Conservation (phyloP, 1,140 invertebrate species). For the Helicoverpa zea region DNA sequence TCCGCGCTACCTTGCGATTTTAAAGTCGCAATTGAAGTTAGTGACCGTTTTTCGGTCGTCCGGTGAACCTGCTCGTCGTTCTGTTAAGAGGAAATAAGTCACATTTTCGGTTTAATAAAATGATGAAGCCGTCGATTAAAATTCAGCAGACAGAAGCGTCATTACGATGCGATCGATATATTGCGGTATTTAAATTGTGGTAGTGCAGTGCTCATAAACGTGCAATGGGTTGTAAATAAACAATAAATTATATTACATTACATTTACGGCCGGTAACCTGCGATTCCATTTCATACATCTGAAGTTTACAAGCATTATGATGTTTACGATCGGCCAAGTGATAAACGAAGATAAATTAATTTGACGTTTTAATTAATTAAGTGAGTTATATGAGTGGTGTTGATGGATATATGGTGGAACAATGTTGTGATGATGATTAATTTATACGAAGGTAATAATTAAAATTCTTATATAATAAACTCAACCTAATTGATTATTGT, state of each 20-base stretch:
- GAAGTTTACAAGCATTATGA: constrained; percentile 53
- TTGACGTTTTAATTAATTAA: constrained; percentile 37
- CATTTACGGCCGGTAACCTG: constrained; percentile 59
- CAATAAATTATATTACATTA: constrained; percentile 60
- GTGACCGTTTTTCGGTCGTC: constrained; percentile 65
- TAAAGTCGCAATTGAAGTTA: constrained; percentile 64
- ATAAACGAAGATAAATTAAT: constrained; percentile 37
- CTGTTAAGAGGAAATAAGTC: constrained; percentile 9
- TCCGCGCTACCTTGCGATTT: constrained; percentile 63
- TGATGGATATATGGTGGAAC: constrained; percentile 20
- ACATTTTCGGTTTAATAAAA: constrained; percentile 51
- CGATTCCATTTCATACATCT: constrained; percentile 54
- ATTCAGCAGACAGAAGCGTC: constrained; percentile 61
- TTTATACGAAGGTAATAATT: constrained; percentile 17
- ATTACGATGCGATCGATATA: constrained; percentile 47
- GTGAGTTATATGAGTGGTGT: constrained; percentile 30
- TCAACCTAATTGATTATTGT: constrained; percentile 21
- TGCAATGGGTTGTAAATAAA: constrained; percentile 60
- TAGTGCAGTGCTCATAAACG: constrained; percentile 60
- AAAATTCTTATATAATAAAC: constrained; percentile 12
- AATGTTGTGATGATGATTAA: constrained; percentile 12
- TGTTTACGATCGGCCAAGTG: constrained; percentile 38
- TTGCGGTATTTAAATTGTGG: constrained; percentile 48
- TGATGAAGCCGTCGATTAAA: constrained; percentile 61
- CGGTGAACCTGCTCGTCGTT: constrained; percentile 59